These are phyloP conservation scores for Eptesicus fuscus DNA, from an alignment of 2,113 vertebrate species.

Conservation along the genomic window DNA sequence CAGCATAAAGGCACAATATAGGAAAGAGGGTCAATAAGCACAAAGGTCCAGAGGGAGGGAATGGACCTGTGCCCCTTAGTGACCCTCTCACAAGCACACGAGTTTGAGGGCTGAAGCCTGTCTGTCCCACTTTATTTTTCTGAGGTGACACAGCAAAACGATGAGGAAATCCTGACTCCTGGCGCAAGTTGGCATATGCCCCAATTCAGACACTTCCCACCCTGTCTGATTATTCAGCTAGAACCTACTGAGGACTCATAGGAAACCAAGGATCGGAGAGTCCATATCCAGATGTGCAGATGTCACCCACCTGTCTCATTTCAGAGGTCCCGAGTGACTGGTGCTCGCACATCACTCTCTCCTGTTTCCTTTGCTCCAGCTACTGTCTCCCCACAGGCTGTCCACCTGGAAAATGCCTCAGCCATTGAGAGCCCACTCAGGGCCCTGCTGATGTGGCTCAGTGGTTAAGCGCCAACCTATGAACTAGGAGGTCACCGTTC, in stretches of 20 bases:
- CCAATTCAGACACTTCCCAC: not conserved
- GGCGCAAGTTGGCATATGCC: not conserved
- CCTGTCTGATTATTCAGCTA: not conserved
- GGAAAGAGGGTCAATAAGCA: not conserved
- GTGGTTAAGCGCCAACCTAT: too few relatives aligned
- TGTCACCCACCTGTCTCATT: not conserved
- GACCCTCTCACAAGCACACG: not conserved
- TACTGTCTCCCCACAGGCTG: not conserved
- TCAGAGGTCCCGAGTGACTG: not conserved
- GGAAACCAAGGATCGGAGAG: not conserved
- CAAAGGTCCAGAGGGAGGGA: not conserved
- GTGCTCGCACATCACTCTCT: not conserved
- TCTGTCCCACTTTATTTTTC: not conserved
- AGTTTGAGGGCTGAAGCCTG: not conserved
- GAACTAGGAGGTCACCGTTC: too few relatives aligned
- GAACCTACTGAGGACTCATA: not conserved
- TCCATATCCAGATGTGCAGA: not conserved
- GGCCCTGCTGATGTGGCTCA: too few relatives aligned
- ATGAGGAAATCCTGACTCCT: not conserved
- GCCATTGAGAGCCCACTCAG: not conserved
- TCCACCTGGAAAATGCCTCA: not conserved
- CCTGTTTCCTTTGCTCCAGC: not conserved
- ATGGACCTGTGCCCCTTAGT: not conserved
- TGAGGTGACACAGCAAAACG: not conserved
- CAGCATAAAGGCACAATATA: not conserved